These are phyloP conservation scores for Hydra vulgaris DNA, from an alignment of 30 jellyfish, hydroid and myxozoan species.

Conservation along the genomic window DNA sequence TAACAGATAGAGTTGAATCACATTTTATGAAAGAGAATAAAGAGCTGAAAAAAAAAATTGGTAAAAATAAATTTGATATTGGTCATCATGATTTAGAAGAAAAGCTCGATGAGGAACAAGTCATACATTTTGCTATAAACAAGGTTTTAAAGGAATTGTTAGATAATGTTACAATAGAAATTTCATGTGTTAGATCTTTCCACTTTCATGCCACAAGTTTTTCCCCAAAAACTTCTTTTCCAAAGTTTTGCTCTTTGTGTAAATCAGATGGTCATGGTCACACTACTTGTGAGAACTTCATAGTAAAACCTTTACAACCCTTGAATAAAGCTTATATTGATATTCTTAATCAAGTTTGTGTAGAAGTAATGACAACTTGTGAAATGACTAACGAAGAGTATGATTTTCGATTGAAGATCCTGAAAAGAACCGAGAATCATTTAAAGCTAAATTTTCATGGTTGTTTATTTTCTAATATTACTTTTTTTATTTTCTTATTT, in stretches of 20 bases:
- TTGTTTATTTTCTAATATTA: neutral
- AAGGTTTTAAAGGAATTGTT: neutral
- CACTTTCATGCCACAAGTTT: neutral
- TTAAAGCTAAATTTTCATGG: neutral
- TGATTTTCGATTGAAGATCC: conserved; percentile 7
- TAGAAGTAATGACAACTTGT: neutral
- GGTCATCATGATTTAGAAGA: neutral
- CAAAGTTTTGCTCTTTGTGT: conserved; percentile 35
- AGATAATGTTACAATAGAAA: neutral
- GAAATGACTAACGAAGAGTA: conserved; percentile 30
- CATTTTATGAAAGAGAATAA: no score
- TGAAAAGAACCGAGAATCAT: neutral
- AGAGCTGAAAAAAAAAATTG: no score
- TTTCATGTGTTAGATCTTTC: neutral
- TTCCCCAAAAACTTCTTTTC: neutral
- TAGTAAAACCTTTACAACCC: conserved; percentile 16
- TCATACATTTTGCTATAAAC: neutral
- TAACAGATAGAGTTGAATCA: no score
- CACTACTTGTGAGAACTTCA: conserved; percentile 22
- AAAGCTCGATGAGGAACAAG: no score
- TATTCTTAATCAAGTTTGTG: conserved; percentile 20
- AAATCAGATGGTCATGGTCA: conserved; percentile 25
- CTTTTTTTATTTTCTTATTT: no score
- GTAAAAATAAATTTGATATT: no score
- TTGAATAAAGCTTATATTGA: neutral